phyloP scores from a whole-genome alignment of 2,888 invertebrate species.

The Torymus texanus region DNA sequence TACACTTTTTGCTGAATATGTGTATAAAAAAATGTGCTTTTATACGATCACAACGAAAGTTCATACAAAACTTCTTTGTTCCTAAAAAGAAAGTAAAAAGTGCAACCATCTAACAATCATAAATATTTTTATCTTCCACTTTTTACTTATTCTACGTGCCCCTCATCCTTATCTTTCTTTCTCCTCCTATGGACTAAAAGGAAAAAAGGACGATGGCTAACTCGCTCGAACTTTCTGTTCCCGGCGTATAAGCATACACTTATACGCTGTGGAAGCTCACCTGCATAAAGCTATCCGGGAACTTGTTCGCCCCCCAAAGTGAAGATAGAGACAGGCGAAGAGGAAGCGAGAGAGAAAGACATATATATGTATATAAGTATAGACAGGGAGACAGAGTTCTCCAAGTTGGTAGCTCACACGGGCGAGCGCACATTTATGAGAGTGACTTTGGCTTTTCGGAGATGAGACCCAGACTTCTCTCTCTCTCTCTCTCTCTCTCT shows the following conservation, averaged over 20 bases:
- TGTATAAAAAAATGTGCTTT: constrained; percentile 4
- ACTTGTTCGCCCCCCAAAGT: constrained; percentile 28
- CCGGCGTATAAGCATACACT: constrained; percentile 22
- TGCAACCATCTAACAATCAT: constrained; percentile 33
- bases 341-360: constrained; percentile 23
- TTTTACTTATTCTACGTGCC: constrained; percentile 46
- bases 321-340: too few species aligned
- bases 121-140: constrained; percentile 44
- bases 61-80: constrained; percentile 20
- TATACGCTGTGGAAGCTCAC: constrained; percentile 36
- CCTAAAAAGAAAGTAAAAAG: constrained; percentile 39
- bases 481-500: neutral
- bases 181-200: constrained; percentile 18
- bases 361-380: constrained; percentile 31
- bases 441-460: constrained; percentile 61
- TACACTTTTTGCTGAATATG: neutral
- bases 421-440: constrained; percentile 62
- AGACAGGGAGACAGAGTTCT: constrained; percentile 37
- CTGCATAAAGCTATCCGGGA: constrained; percentile 51
- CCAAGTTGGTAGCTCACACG: constrained; percentile 56
- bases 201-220: constrained; percentile 49
- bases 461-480: constrained; percentile 46
- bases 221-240: constrained; percentile 56
- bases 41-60: constrained; percentile 1
- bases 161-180: constrained; percentile 18